Base-by-base conservation (phyloP, 2,797 vertebrate species). In the Mormyrus hasselquistii region DNA sequence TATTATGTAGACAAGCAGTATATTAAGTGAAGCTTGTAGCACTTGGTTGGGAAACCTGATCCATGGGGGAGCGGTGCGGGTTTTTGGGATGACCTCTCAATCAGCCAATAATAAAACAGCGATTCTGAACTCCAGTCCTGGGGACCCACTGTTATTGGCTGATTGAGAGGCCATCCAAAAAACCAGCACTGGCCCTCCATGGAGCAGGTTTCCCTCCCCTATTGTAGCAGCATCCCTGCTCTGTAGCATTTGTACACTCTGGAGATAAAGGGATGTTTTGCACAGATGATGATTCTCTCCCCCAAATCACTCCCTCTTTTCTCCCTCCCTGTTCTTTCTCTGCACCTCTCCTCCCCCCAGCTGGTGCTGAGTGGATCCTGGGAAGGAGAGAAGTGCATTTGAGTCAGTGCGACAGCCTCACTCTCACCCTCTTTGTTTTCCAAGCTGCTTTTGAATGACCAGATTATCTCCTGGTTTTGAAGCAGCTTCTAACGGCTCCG, bases 401-500 rank as follows among this genome's bases (percentile, higher is more conserved):
- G 41, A 79, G 4, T 73, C 65, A 79, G 73, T 41, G 38, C 19
- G 6, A 29, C 82, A 5, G 47, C 9, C 79, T 49, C 47, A 50
- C 44, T 84, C 82, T 50, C 41, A 41, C 14, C 4, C 76, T 82
- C 38, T 47, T 82, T 82, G 34, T 73, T 73, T 73, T 38, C 69
- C 69, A 82, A 82, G 76, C 19, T 82, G 83, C 50, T 14, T 85
- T n/a, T 53, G 44, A 85, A 85, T 52, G 47, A 50, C 49, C 83
- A 53, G 10, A 22, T 82, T 82, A 82, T 73, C 76, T n/a, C 9
- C 8, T 47, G 38, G 76, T 94, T 93, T 87, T 88, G 94, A 94
- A 95, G 95, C 94, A 94, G 94, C 94, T 94, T 93, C 96, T 95
- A 91, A 95, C 95, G 95, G 92, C 95, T 96, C 94, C 93, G 94